Evolutionary conservation across 1,140 invertebrate genomes (phyloP).

Genomic region (Ceratina calcarata): DNA sequence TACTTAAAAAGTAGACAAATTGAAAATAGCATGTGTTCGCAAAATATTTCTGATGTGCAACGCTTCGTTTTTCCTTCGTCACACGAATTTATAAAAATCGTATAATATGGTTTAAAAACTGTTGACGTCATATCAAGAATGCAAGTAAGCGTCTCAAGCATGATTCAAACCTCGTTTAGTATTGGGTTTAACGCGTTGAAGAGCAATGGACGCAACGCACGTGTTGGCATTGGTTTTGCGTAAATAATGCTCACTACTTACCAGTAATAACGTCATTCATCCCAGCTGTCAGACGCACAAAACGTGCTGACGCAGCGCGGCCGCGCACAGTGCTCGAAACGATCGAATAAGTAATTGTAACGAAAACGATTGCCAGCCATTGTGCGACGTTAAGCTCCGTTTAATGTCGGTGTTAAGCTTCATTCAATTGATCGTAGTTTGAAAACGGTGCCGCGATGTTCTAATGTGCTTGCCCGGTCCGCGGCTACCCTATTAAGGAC

Average conservation of each 20-base stretch:
- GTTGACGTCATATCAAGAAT: background rate
- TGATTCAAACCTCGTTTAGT: constrained; percentile 6
- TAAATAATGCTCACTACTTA: constrained; percentile 59
- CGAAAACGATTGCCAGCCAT: constrained; percentile 58
- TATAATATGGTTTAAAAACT: background rate
- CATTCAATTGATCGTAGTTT: constrained; percentile 45
- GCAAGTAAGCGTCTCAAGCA: background rate
- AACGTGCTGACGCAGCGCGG: constrained; percentile 26
- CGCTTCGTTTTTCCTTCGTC: background rate
- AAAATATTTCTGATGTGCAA: too few relatives aligned
- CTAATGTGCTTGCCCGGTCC: constrained; percentile 3
- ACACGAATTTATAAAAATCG: background rate
- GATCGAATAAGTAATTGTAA: constrained; percentile 59
- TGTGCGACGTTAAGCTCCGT: constrained; percentile 50
- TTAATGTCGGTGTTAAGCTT: constrained; percentile 47
- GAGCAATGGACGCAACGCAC: constrained; percentile 42
- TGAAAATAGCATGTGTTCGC: too few relatives aligned
- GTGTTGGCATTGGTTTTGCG: constrained; percentile 47
- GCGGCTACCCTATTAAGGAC: background rate
- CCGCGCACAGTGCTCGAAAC: constrained; percentile 47
- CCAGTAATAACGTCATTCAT: constrained; percentile 43
- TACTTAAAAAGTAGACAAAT: background rate
- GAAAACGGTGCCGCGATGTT: constrained; percentile 27
- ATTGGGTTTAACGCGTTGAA: constrained; percentile 39
- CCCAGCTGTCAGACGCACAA: constrained; percentile 53